These are phyloP conservation scores for Lysandra bellargus DNA, from an alignment of 2,888 invertebrate genomes.

Conservation along the genomic window DNA sequence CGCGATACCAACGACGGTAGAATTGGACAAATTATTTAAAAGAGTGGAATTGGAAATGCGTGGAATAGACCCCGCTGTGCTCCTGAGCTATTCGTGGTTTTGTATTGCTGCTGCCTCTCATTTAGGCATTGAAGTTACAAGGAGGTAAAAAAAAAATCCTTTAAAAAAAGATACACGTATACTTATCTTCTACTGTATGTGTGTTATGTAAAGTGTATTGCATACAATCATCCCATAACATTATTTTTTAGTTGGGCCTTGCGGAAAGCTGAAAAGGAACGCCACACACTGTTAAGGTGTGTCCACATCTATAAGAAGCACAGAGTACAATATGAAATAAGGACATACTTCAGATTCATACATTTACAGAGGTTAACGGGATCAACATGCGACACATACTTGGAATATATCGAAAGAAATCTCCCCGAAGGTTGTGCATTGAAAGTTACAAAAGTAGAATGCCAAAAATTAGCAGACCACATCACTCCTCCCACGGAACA, in stretches of 20 bases:
- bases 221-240: not conserved
- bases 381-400: constrained; percentile 95
- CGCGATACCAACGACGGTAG: constrained; percentile 50
- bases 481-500: constrained; percentile 64
- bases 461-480: constrained; percentile 79
- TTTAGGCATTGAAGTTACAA: constrained; percentile 88
- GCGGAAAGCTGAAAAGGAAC: constrained; percentile 86
- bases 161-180: no score
- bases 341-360: constrained; percentile 94
- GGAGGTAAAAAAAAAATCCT: constrained; percentile 68
- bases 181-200: no score
- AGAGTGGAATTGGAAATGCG: constrained; percentile 91
- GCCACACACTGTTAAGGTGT: constrained; percentile 91
- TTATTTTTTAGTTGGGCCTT: constrained; percentile 83
- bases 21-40: constrained; percentile 89
- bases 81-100: constrained; percentile 94
- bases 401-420: constrained; percentile 98
- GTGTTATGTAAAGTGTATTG: not conserved
- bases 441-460: constrained; percentile 90
- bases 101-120: constrained; percentile 89
- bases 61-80: constrained; percentile 92
- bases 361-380: constrained; percentile 93
- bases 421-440: constrained; percentile 98
- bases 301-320: constrained; percentile 96
- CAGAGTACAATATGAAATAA: constrained; percentile 95